phyloP scores from a whole-genome alignment of 2,797 vertebrate species.

The Aphelocoma californica region DNA sequence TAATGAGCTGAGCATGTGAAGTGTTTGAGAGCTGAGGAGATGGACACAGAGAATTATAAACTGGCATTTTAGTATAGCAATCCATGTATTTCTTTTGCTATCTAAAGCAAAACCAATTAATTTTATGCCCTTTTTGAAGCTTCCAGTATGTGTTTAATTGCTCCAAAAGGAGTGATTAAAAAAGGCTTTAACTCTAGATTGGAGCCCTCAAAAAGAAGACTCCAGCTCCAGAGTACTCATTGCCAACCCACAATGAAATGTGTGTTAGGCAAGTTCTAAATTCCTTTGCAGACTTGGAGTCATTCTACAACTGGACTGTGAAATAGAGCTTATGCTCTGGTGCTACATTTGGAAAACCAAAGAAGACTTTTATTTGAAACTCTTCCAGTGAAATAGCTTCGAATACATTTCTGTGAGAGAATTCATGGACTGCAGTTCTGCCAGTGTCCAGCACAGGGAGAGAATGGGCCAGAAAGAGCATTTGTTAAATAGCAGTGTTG shows the following conservation, averaged over 20 bases:
- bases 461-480: neutral
- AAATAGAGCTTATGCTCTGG: neutral
- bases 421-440: neutral
- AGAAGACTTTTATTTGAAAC: neutral
- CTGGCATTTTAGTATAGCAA: neutral
- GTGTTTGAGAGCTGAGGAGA: neutral
- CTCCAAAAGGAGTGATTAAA: neutral
- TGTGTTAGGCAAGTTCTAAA: neutral
- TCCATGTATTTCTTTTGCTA: neutral
- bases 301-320: neutral
- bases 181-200: neutral
- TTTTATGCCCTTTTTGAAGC: neutral
- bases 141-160: neutral
- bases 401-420: neutral
- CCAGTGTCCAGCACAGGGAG: neutral
- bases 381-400: neutral
- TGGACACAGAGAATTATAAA: neutral
- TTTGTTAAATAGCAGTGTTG: neutral
- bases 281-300: neutral
- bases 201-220: neutral
- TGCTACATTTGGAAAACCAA: neutral
- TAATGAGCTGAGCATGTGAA: neutral
- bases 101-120: neutral
- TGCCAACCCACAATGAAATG: neutral
- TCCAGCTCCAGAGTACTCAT: neutral